Conservation (phyloP, 2,888 invertebrate genomes). For the Prenolepis imparis region DNA sequence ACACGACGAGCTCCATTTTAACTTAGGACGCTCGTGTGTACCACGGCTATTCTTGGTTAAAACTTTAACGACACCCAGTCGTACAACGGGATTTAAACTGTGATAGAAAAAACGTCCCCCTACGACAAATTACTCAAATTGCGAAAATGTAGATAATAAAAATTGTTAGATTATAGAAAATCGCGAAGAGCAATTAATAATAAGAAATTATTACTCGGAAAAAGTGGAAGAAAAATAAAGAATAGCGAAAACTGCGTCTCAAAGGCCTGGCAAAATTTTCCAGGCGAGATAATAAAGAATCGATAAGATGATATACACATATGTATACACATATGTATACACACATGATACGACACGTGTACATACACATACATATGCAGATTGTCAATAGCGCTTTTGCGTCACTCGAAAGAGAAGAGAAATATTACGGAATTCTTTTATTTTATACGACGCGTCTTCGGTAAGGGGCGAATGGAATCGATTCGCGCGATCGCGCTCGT, state of each 20-base stretch:
- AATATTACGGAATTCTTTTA: slow-evolving; percentile 13
- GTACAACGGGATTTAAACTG: slow-evolving; percentile 4
- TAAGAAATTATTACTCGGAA: not conserved
- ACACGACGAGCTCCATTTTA: slow-evolving; percentile 63
- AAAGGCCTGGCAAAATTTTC: not conserved
- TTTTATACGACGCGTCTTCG: not conserved
- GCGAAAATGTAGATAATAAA: slow-evolving; percentile 7
- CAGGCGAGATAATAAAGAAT: slow-evolving; percentile 27
- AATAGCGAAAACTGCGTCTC: not conserved
- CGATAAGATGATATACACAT: not conserved
- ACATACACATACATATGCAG: not conserved
- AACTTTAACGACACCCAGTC: slow-evolving; percentile 57
- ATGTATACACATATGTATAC: not conserved
- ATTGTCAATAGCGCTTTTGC: not conserved
- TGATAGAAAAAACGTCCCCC: slow-evolving; percentile 18
- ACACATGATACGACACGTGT: not conserved
- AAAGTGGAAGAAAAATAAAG: not conserved
- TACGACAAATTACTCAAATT: slow-evolving; percentile 15
- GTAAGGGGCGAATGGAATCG: slow-evolving; percentile 29
- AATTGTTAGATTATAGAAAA: not conserved
- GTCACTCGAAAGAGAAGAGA: slow-evolving; percentile 12
- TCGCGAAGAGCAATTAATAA: not conserved
- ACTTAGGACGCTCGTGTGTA: slow-evolving; percentile 31
- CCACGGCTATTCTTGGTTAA: slow-evolving; percentile 36
- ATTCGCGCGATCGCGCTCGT: slow-evolving; percentile 30